These are phyloP conservation scores for Paragorgia papillata DNA, from an alignment of 92 coral and sea anemone genomes.

Conservation along the genomic window DNA sequence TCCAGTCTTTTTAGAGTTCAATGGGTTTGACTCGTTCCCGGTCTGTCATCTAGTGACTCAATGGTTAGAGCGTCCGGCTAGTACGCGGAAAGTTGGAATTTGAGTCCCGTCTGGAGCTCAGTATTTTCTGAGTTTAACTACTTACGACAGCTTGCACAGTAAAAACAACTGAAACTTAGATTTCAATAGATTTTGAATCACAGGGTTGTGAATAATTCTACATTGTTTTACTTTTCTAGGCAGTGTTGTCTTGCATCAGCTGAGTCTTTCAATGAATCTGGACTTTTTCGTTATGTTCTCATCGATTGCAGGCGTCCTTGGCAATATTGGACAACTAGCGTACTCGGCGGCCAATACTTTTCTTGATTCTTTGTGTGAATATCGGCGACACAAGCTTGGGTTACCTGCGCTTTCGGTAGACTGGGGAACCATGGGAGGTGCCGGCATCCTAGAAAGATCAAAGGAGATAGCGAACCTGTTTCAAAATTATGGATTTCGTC, in stretches of 20 bases:
- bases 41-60: too few relatives aligned
- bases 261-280: constrained; percentile 75
- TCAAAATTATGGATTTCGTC: constrained; percentile 55
- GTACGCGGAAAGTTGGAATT: too few relatives aligned
- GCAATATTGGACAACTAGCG: constrained; percentile 68
- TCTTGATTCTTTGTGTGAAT: constrained; percentile 68
- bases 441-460: constrained; percentile 68
- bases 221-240: too few relatives aligned
- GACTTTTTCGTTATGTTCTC: constrained; percentile 89
- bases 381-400: constrained; percentile 71
- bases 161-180: too few relatives aligned
- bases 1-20: too few relatives aligned
- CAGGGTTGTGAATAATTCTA: too few relatives aligned
- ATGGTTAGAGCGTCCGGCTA: too few relatives aligned
- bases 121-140: too few relatives aligned
- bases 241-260: constrained; percentile 67
- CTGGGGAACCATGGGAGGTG: constrained; percentile 90
- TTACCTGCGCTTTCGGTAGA: constrained; percentile 74
- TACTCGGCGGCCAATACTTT: constrained; percentile 80
- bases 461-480: constrained; percentile 49
- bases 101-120: too few relatives aligned
- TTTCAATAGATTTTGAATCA: too few relatives aligned
- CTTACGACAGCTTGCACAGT: too few relatives aligned
- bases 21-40: too few relatives aligned
- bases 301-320: constrained; percentile 70